Conservation (phyloP, 2,888 invertebrate species). For the Pteria penguin region DNA sequence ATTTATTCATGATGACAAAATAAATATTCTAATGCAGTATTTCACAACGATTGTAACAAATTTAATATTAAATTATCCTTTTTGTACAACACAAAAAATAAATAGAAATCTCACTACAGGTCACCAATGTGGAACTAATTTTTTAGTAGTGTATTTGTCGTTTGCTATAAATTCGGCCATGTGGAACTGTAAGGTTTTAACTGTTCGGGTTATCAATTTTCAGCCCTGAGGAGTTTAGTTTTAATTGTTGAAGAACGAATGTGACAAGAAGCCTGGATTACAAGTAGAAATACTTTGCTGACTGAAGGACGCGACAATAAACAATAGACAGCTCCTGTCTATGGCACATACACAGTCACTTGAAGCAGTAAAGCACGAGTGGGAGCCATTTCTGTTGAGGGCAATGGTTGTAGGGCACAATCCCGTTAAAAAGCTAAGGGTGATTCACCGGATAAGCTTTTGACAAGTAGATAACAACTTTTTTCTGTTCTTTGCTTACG, state of each 20-base stretch:
- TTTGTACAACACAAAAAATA: too few relatives aligned
- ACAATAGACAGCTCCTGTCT: not conserved
- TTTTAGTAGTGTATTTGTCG: too few relatives aligned
- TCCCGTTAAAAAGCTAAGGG: not conserved
- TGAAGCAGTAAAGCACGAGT: not conserved
- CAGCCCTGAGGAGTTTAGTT: not conserved
- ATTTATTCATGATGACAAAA: too few relatives aligned
- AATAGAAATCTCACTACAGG: too few relatives aligned
- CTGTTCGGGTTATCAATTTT: too few relatives aligned
- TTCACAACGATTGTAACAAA: too few relatives aligned
- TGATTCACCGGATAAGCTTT: not conserved
- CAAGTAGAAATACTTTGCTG: not conserved
- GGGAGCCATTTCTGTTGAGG: not conserved
- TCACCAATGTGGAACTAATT: too few relatives aligned
- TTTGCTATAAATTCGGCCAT: too few relatives aligned
- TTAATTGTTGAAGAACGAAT: not conserved
- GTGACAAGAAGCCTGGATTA: not conserved
- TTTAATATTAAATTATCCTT: too few relatives aligned
- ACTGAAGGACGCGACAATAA: not conserved
- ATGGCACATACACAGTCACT: not conserved
- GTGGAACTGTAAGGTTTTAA: too few relatives aligned
- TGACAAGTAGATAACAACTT: not conserved
- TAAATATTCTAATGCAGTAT: too few relatives aligned
- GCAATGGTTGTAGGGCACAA: not conserved
- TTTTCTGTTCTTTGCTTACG: not conserved